Base-by-base conservation (phyloP, 2,113 vertebrate genomes). In the Microtus pennsylvanicus region DNA sequence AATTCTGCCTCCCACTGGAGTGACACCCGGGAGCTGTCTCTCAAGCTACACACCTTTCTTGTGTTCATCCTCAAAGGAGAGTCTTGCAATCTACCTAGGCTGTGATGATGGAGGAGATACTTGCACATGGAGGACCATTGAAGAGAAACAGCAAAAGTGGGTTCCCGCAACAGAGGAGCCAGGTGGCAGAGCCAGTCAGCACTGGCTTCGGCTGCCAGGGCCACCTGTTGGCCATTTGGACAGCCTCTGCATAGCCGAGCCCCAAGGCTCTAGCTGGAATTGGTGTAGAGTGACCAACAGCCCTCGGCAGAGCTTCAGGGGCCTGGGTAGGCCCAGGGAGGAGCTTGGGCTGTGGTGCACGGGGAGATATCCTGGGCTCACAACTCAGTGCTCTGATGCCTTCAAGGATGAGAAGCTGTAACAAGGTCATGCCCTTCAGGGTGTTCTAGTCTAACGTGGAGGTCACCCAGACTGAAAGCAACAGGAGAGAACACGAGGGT, bases 321-420 rank as follows among this genome's bases (percentile, higher is more conserved):
- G 19, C 3, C 70, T 0, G 0, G 26, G 17, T 35, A 24, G 28
- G 13, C 33, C 28, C 74, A 5, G 45, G 14, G 8, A 5, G 17
- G 12, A 45, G 9, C 26, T 7, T 35, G 47, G 0, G 1, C 35
- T 19, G 13, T 50, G 3, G 24, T 5, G 26, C 3, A 6, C 22
- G 12, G 7, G 2, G 24, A 3, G 72, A 42, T 52, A 70, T 52
- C 9, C 50, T 50, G 88, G 74, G 21, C 65, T 69, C 70, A 21
- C 21, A 21, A 10, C 7, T 55, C 19, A 33, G 5, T 21, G 9
- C 35, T 65, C 65, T 3, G 52, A 61, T 58, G n/a, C 11, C 35
- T 12, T 1, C 0, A 24, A 63, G 61, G 0, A 0, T 0, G 21
- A 26, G 24, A 42, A 9, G 4, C 19, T 5, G 19, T 65, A 26